Percentiles rank a stretch among this genome's conserved stretches.
phyloP scores from a whole-genome alignment of 2,113 vertebrate species.

The Paramormyrops kingsleyae region DNA sequence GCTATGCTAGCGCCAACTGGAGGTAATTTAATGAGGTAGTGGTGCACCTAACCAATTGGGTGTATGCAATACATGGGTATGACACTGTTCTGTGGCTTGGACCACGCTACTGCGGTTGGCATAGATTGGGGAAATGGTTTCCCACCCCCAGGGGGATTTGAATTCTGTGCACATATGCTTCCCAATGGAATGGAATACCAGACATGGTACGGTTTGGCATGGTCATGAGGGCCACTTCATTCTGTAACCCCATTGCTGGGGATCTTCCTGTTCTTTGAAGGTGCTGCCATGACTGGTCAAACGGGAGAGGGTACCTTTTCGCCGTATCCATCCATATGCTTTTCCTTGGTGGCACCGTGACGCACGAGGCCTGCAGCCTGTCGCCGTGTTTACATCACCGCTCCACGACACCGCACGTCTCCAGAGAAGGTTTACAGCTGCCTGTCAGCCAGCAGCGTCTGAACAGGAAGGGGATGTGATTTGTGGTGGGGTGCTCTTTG shows the following conservation, averaged over 20 bases:
- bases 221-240: not conserved
- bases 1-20: no score
- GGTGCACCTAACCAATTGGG: not conserved
- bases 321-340: not conserved
- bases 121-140: not conserved
- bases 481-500: conserved; percentile 26
- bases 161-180: not conserved
- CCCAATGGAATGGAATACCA: not conserved
- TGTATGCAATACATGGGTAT: not conserved
- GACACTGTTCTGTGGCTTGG: not conserved
- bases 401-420: conserved; percentile 18
- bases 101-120: no score
- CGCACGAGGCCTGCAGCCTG: conserved; percentile 19
- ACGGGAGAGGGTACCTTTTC: not conserved
- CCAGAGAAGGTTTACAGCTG: conserved; percentile 29
- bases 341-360: not conserved
- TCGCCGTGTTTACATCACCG: conserved; percentile 23
- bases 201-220: not conserved
- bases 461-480: conserved; percentile 38
- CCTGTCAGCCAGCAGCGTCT: conserved; percentile 27
- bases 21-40: not conserved
- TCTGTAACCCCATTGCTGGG: not conserved
- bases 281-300: not conserved
- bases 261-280: not conserved
- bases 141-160: not conserved